Conservation (phyloP, 2,797 vertebrate species). For the Leptoclinus maculatus region DNA sequence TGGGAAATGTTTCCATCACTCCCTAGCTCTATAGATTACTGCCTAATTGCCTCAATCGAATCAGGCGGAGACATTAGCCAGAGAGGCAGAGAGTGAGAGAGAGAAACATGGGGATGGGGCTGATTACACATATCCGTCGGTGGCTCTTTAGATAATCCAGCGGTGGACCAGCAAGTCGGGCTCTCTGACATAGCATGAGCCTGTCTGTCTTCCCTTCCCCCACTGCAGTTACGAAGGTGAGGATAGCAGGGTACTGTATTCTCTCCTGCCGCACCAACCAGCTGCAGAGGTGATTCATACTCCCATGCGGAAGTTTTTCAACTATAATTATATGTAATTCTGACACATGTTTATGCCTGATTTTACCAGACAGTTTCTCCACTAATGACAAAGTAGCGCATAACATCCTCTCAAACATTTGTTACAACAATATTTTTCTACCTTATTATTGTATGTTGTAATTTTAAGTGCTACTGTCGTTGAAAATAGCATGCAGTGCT, state of each 20-base stretch:
- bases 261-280: slow-evolving; percentile 74
- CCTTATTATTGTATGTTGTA: slow-evolving; percentile 71
- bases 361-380: slow-evolving; percentile 80
- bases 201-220: slow-evolving; percentile 68
- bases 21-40: slow-evolving; percentile 84
- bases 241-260: slow-evolving; percentile 71
- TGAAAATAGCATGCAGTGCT: slow-evolving; percentile 48
- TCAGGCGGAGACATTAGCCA: slow-evolving; percentile 84
- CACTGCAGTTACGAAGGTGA: slow-evolving; percentile 69
- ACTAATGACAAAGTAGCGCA: slow-evolving; percentile 84
- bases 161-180: slow-evolving; percentile 68
- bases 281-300: slow-evolving; percentile 84
- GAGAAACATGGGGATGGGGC: slow-evolving; percentile 81
- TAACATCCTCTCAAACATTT: slow-evolving; percentile 83
- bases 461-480: slow-evolving; percentile 67
- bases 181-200: slow-evolving; percentile 61
- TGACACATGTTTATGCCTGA: slow-evolving; percentile 85
- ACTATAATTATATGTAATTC: slow-evolving; percentile 86
- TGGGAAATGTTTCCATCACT: slow-evolving; percentile 86
- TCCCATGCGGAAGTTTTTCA: slow-evolving; percentile 83
- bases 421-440: slow-evolving; percentile 76
- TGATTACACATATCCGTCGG: slow-evolving; percentile 81
- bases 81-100: slow-evolving; percentile 78
- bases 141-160: slow-evolving; percentile 81
- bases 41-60: slow-evolving; percentile 85